A percentile compares a stretch with the other conserved stretches of the same genome.
These are phyloP conservation scores for Coregonus clupeaformis DNA, from an alignment of 2,113 vertebrate genomes.

Conservation along the genomic window DNA sequence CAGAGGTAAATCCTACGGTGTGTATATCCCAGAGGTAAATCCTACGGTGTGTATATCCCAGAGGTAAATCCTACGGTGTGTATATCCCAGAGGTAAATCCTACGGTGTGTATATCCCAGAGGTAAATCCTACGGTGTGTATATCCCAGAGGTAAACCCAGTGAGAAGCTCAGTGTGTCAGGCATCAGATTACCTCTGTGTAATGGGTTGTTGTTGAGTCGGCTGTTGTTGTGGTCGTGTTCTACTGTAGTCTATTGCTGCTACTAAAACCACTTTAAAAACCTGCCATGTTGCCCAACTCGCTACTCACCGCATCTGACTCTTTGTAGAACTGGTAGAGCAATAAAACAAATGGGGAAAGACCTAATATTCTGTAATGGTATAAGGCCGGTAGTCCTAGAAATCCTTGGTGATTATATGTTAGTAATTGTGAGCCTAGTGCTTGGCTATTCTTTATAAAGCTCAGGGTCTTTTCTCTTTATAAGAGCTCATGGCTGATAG, in stretches of 20 bases:
- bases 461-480: neutral
- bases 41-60: no score
- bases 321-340: conserved; percentile 1
- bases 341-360: neutral
- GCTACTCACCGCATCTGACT: neutral
- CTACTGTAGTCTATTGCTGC: neutral
- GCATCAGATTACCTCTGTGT: neutral
- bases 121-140: no score
- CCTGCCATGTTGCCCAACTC: conserved; percentile 5
- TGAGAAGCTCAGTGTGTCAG: neutral
- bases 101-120: no score
- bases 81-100: no score
- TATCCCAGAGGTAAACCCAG: neutral
- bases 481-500: no score
- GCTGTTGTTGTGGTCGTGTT: neutral
- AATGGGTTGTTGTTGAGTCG: neutral
- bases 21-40: no score
- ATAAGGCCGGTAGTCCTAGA: neutral
- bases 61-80: no score
- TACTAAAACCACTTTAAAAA: neutral
- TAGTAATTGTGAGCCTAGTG: neutral
- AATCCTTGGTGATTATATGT: neutral
- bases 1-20: no score
- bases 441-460: conserved; percentile 15
- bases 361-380: neutral